Evolutionary conservation across 35 echinoderm and acorn worm species (phyloP), one percentile per base, ranked within the genome.

Genomic region (Heliocidaris erythrogramma): DNA sequence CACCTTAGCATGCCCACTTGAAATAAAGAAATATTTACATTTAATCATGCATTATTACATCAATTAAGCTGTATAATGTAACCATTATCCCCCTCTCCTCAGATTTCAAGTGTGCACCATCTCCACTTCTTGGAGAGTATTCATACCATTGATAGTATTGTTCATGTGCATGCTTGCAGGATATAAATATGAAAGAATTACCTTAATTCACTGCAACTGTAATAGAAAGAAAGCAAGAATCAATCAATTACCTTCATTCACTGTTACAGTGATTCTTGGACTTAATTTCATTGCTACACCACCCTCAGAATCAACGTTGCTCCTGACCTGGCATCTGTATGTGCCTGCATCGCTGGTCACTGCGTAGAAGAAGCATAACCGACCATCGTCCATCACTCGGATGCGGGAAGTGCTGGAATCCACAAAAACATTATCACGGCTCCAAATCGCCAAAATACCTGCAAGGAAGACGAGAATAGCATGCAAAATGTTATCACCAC

Each of bases 361-460:
- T 4, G 91, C 91, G 49, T 92, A 92, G 47, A 48, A 32, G 48
- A 92, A 92, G 91, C 91, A 92, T 13, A 92, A 29, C 50, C 91
- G 31, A 5, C 91, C 91, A 11, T 92, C 91, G 50, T 92, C 91
- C 91, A 92, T 92, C 9, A 92, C 50, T 0, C 91, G 91, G 18
- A 52, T 52, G 29, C 91, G 91, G 91, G 4, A 8, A 48, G 59
- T 29, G 31, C 11, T 56, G 31, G 91, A 89, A 24, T 78, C 27
- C 65, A 78, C 65, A 18, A 78, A 78, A 1, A 0, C 17, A n/a
- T n/a, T n/a, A 17, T 8, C 6, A 27, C 17, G 65, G 27, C 21
- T 27, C 65, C 65, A 78, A 78, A 7, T n/a, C 24, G 17, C 27
- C 18, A 78, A 21, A 21, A 78, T 78, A 27, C 65, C 65, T 78